Conservation (phyloP, 2,797 vertebrate genomes). For the Glyptemys insculpta region DNA sequence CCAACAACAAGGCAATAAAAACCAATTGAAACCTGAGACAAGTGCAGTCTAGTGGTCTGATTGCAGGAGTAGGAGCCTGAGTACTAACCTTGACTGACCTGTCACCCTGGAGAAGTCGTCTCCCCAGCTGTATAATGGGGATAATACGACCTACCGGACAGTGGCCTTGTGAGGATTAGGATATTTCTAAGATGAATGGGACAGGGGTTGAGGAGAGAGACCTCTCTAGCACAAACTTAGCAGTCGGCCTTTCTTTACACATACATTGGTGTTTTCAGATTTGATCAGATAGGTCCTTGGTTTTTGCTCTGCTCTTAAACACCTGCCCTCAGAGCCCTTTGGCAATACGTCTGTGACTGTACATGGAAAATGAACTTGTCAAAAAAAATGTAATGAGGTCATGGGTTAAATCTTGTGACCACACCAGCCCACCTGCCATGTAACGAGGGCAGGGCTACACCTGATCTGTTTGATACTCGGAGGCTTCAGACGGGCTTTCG, state of each 20-base stretch:
- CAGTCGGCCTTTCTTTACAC: not conserved
- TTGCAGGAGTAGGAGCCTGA: not conserved
- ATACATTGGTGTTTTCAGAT: not conserved
- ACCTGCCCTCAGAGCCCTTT: constrained; percentile 28
- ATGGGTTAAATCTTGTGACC: constrained; percentile 47
- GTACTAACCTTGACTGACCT: not conserved
- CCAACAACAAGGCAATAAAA: not conserved
- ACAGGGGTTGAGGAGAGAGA: not conserved
- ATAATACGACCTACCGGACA: not conserved
- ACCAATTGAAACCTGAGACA: fast-evolving
- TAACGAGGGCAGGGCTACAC: constrained; percentile 70
- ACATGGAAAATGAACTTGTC: constrained; percentile 49
- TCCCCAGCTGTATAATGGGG: not conserved
- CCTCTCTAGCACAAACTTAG: not conserved
- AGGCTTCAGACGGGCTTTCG: constrained; percentile 82
- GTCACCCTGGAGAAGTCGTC: not conserved
- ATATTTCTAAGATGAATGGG: not conserved
- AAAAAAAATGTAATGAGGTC: constrained; percentile 58
- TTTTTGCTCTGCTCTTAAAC: not conserved
- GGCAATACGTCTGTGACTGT: constrained; percentile 22
- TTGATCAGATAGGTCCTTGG: not conserved
- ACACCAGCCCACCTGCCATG: constrained; percentile 34
- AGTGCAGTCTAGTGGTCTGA: fast-evolving
- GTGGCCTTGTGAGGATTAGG: fast-evolving
- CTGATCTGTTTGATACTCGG: constrained; percentile 85